Conservation (phyloP, 2,113 vertebrate genomes). For the Nicator chloris region DNA sequence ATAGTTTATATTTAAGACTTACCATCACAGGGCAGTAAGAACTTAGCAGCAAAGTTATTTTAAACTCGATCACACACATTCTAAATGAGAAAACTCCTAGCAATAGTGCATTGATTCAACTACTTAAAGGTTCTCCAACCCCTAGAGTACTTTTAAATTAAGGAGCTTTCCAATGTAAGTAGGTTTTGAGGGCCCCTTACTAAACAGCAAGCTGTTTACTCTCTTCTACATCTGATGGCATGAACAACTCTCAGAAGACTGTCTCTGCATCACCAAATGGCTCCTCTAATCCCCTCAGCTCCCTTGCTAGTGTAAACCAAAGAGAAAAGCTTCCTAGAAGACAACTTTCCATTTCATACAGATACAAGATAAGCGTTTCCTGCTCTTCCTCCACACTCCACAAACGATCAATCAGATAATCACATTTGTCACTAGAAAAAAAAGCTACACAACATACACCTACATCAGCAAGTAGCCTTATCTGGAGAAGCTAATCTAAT, state of each 20-base stretch:
- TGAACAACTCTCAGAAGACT: not conserved
- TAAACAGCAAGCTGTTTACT: not conserved
- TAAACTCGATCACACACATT: not conserved
- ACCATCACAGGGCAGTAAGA: not conserved
- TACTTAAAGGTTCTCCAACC: not conserved
- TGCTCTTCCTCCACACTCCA: not conserved
- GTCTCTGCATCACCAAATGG: not conserved
- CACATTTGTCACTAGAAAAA: not conserved
- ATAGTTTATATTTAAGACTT: not conserved
- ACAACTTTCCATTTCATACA: not conserved
- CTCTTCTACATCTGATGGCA: not conserved
- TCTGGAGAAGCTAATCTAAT: not conserved
- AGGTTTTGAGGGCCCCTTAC: not conserved
- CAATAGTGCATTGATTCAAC: not conserved
- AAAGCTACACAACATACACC: not conserved
- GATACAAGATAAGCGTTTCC: slow-evolving; percentile 8
- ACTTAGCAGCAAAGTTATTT: not conserved
- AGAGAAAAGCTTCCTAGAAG: not conserved
- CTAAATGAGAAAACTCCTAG: not conserved
- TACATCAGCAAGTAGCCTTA: not conserved
- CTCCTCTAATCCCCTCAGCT: not conserved
- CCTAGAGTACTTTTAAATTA: not conserved
- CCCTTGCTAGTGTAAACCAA: not conserved
- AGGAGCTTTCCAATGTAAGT: not conserved
- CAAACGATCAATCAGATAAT: not conserved